Percentiles rank a stretch among this genome's conserved stretches.
Conservation (phyloP, 2,888 invertebrate species). For the Diadromus collaris region DNA sequence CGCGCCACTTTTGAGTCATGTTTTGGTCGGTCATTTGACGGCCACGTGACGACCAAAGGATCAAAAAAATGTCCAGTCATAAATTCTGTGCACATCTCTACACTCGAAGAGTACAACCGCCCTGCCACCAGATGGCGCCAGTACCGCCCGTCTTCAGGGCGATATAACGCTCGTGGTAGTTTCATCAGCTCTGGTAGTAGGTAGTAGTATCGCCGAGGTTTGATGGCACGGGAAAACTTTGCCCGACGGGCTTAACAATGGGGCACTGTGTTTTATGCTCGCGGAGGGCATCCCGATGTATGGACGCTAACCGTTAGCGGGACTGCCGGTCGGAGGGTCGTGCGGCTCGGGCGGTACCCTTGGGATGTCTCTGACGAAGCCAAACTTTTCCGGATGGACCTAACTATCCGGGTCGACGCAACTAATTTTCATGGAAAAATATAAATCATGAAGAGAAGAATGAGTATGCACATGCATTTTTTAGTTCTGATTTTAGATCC, state of each 20-base stretch:
- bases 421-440: not conserved
- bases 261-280: not conserved
- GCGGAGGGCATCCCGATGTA: not conserved
- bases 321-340: not conserved
- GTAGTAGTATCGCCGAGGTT: not conserved
- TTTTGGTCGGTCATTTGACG: too few species aligned
- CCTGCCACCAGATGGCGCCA: not conserved
- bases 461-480: too few species aligned
- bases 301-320: not conserved
- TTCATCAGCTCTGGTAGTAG: not conserved
- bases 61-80: too few species aligned
- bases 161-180: not conserved
- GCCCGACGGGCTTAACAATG: not conserved
- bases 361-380: not conserved
- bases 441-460: too few species aligned
- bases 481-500: too few species aligned
- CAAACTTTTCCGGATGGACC: not conserved
- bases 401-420: not conserved
- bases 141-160: not conserved
- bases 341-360: not conserved
- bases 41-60: too few species aligned
- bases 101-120: too few species aligned
- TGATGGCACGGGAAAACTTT: conserved; percentile 2
- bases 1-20: too few species aligned
- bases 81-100: too few species aligned